Base-by-base conservation (phyloP, 2,888 invertebrate species). In the Stenchaetothrips biformis region DNA sequence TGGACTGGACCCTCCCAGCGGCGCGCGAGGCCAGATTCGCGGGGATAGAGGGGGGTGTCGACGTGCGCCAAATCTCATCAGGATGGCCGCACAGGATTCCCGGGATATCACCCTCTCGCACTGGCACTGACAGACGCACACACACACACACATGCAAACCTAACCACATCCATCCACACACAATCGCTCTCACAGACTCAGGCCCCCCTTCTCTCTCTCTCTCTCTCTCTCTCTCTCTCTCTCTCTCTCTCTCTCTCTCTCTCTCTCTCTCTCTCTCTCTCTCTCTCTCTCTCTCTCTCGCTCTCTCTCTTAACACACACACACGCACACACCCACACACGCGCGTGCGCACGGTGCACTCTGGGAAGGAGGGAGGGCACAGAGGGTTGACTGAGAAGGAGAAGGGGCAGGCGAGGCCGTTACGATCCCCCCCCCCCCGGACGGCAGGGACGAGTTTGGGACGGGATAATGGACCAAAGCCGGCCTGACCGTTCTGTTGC, bases 241-340 rank as follows among this genome's bases (percentile, higher is more conserved):
- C n/a, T n/a, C n/a, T n/a, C n/a, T n/a, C n/a, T n/a, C n/a, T n/a
- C n/a, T n/a, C 62, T n/a, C 62, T n/a, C 62, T 62, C 62, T 62
- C 62, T 62, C 62, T n/a, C n/a, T 18, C 18, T 18, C 59, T 18
- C 59, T 18, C 59, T 62, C 59, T 62, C 59, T 62, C 59, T 62
- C 59, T 62, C 59, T 62, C 59, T 62, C 59, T 62, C 59, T 62
- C 59, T 62, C 59, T 62, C 59, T 62, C 59, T 62, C 59, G 8
- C 59, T 62, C 62, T 62, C 62, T 62, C 62, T 62, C 62, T 62
- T 11, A 9, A 7, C 37, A 37, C 37, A 37, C 37, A 37, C 37
- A 37, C 37, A 37, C 37, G 4, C 37, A 37, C 37, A 37, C 37
- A 37, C 37, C 1, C 37, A 4, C 37, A 2, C 37, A 37, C 37